Evolutionary conservation across 2,797 vertebrate genomes (phyloP).

Genomic region (Sebastes flavidus): DNA sequence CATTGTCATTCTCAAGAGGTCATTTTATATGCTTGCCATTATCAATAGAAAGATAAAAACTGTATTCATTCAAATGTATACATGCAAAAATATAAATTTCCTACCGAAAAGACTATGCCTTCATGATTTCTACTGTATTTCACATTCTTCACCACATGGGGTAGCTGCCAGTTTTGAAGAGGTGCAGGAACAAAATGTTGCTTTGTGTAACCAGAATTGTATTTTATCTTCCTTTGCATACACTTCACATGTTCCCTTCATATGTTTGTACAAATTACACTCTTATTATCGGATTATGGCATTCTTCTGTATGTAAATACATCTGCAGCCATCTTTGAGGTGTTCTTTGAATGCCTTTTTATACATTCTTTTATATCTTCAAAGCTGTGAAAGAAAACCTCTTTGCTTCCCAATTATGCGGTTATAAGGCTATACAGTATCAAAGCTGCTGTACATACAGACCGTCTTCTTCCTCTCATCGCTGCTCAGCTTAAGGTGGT

Average conservation of each 20-base stretch:
- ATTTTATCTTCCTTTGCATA: slow-evolving; percentile 30
- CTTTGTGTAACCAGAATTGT: slow-evolving; percentile 3
- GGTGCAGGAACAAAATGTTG: slow-evolving; percentile 25
- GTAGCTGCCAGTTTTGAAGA: slow-evolving; percentile 74
- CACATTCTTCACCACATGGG: slow-evolving; percentile 64
- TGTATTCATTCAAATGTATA: slow-evolving; percentile 23
- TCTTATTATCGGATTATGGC: background rate
- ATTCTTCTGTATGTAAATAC: background rate
- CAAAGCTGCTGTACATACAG: slow-evolving; percentile 34
- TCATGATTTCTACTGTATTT: slow-evolving; percentile 32
- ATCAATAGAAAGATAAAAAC: slow-evolving; percentile 2
- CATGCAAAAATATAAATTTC: slow-evolving; percentile 24
- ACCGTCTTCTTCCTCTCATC: slow-evolving; percentile 7
- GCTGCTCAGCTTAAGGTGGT: slow-evolving; percentile 22
- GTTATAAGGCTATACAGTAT: slow-evolving; percentile 20
- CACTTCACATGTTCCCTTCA: slow-evolving; percentile 6
- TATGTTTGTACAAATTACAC: slow-evolving; percentile 15
- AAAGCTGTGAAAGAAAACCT: slow-evolving; percentile 24
- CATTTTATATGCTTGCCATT: slow-evolving; percentile 13
- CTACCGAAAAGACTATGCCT: slow-evolving; percentile 15
- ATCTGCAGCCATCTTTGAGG: background rate
- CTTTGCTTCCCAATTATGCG: slow-evolving; percentile 8
- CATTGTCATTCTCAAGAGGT: background rate
- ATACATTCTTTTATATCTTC: slow-evolving; percentile 16
- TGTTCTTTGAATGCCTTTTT: slow-evolving; percentile 16